Conservation (phyloP, 2,113 vertebrate species). For the Sinosuthora webbiana region DNA sequence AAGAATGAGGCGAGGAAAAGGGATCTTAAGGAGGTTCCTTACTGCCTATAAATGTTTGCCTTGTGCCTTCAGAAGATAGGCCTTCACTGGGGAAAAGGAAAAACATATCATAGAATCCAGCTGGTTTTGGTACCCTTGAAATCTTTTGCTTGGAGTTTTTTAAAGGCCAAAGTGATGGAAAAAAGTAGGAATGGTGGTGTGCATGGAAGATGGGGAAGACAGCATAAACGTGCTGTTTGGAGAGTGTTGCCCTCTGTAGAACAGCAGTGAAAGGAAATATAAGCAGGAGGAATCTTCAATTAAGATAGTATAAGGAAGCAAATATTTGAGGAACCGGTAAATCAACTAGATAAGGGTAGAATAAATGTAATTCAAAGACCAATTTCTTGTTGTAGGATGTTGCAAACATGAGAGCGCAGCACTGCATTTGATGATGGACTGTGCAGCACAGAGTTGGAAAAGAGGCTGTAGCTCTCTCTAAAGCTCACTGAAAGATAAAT, state of each 20-base stretch:
- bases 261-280: background rate
- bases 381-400: conserved; percentile 37
- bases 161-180: background rate
- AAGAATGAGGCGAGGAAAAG: background rate
- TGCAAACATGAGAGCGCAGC: conserved; percentile 28
- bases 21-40: background rate
- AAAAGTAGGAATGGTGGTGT: background rate
- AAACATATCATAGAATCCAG: background rate
- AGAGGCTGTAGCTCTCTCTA: conserved; percentile 27
- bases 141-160: background rate
- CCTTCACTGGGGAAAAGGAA: background rate
- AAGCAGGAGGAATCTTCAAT: conserved; percentile 44
- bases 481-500: conserved; percentile 34
- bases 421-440: conserved; percentile 51
- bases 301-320: conserved; percentile 50
- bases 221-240: background rate
- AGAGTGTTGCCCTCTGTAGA: background rate
- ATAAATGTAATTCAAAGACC: conserved; percentile 50
- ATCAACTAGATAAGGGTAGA: conserved; percentile 44
- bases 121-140: background rate
- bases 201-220: background rate
- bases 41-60: background rate
- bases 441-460: conserved; percentile 6
- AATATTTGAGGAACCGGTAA: conserved; percentile 64
- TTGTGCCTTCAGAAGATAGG: background rate